These are phyloP conservation scores for Chydorus sphaericus DNA, from an alignment of 2,888 invertebrate genomes.

Conservation along the genomic window DNA sequence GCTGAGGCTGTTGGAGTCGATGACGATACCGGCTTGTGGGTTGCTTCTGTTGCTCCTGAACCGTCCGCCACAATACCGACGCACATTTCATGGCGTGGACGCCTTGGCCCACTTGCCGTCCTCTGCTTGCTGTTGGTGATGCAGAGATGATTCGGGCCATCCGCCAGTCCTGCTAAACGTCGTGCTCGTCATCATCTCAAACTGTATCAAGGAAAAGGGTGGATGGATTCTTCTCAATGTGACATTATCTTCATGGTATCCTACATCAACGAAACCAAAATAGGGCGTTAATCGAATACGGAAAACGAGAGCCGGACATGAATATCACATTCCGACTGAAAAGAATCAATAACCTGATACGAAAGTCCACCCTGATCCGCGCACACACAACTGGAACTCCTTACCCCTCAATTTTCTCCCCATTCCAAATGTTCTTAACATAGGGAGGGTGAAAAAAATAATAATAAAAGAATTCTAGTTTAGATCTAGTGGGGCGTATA, in stretches of 20 bases:
- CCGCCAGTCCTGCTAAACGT: neutral
- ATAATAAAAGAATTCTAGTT: no score
- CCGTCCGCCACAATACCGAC: neutral
- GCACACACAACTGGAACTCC: no score
- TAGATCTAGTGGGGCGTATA: no score
- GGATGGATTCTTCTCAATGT: neutral
- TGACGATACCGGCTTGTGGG: neutral
- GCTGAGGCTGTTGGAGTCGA: no score
- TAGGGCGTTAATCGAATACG: neutral
- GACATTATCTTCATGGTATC: neutral
- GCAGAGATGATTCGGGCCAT: neutral
- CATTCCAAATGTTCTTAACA: no score
- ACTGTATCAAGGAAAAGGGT: neutral
- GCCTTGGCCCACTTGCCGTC: neutral
- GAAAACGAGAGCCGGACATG: neutral
- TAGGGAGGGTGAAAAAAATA: no score
- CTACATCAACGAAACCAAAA: neutral
- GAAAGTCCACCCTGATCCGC: no score
- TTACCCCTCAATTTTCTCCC: no score
- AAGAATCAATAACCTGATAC: neutral
- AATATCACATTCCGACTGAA: neutral
- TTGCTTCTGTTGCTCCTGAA: neutral
- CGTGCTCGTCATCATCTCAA: neutral
- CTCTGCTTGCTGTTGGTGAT: neutral
- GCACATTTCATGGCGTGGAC: slow-evolving; percentile 12